phyloP scores from a whole-genome alignment of 35 echinoderm and acorn worm species.

The Ophiothrix spiculata region DNA sequence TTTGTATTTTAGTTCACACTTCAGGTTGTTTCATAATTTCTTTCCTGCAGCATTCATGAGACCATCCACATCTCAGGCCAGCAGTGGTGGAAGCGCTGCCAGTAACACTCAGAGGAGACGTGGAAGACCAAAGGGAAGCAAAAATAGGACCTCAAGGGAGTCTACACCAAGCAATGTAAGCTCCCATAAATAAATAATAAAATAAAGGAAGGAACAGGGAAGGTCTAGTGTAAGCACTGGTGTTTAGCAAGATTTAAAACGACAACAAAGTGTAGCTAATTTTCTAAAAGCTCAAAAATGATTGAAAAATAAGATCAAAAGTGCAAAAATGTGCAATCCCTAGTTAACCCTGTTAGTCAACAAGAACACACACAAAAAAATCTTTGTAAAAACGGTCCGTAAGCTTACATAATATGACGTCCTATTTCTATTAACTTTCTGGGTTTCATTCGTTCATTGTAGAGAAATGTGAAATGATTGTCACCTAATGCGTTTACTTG shows the following conservation, averaged over 20 bases:
- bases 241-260: too few species aligned
- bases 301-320: background rate
- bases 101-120: constrained; percentile 19
- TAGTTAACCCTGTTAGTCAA: background rate
- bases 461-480: too few species aligned
- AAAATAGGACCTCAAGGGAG: constrained; percentile 36
- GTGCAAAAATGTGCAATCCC: background rate
- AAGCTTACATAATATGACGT: too few species aligned
- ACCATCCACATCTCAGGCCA: background rate
- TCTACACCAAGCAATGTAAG: constrained; percentile 48
- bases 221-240: too few species aligned
- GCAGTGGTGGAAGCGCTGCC: background rate
- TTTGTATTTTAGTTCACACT: too few species aligned
- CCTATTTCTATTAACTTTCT: too few species aligned
- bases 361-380: background rate
- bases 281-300: background rate
- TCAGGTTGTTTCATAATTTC: too few species aligned
- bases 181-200: too few species aligned
- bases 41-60: background rate
- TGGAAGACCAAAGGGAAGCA: constrained; percentile 65
- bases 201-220: too few species aligned
- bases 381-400: too few species aligned
- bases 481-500: too few species aligned
- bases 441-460: too few species aligned
- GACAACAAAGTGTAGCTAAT: background rate